Conservation (phyloP, 2,888 invertebrate genomes). For the Trissonchulus latispiculum region DNA sequence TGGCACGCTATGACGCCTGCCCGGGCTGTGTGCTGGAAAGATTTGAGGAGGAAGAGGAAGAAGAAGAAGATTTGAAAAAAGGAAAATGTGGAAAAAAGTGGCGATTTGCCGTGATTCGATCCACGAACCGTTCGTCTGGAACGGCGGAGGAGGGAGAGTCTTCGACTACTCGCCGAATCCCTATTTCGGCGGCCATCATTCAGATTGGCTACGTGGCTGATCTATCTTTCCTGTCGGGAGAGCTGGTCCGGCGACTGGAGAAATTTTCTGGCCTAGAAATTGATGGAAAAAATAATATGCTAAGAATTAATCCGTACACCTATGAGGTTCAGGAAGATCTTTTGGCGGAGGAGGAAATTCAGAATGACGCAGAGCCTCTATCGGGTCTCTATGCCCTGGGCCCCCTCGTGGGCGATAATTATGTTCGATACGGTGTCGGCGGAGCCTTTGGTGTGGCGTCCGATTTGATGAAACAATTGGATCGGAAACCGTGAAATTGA, state of each 20-base stretch:
- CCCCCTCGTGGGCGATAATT: constrained; percentile 79
- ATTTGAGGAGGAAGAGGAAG: not conserved
- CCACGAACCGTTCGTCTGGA: not conserved
- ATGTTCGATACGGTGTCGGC: constrained; percentile 59
- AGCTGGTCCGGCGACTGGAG: not conserved
- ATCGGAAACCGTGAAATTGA: too few species aligned
- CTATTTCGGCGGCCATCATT: not conserved
- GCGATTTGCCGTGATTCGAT: not conserved
- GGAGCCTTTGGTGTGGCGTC: constrained; percentile 45
- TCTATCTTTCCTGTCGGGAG: not conserved
- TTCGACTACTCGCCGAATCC: not conserved
- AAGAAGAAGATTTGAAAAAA: not conserved
- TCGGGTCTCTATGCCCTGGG: constrained; percentile 70
- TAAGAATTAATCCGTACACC: not conserved
- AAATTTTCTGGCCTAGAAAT: not conserved
- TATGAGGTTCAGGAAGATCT: not conserved
- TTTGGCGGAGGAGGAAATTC: not conserved
- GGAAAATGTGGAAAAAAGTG: not conserved
- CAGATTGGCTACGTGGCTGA: constrained; percentile 11
- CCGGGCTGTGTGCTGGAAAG: not conserved
- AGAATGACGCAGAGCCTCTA: not conserved
- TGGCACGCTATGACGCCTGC: not conserved
- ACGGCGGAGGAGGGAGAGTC: too few species aligned
- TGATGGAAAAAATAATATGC: not conserved
- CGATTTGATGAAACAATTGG: not conserved